These are phyloP conservation scores for Hirtodrosophila alboralis DNA, from an alignment of 2,888 invertebrate species.

Conservation along the genomic window DNA sequence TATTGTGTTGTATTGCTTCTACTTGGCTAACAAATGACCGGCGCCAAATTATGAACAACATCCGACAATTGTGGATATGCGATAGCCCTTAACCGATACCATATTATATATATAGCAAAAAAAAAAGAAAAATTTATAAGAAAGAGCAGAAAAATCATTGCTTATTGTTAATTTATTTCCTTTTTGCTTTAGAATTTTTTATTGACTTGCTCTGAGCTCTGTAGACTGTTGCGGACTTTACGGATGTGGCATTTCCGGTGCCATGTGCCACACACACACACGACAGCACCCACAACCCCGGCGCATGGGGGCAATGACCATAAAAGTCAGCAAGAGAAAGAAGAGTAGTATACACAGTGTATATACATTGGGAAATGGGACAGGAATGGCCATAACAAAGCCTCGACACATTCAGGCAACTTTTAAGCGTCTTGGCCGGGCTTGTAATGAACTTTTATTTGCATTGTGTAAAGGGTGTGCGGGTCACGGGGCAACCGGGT, in stretches of 20 bases:
- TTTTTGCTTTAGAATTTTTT: constrained; percentile 71
- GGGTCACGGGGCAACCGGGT: too few species aligned
- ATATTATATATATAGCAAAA: constrained; percentile 52
- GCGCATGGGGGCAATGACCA: constrained; percentile 65
- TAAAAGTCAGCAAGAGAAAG: constrained; percentile 46
- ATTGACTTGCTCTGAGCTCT: constrained; percentile 43
- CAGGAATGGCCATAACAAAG: constrained; percentile 45
- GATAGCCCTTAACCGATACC: constrained; percentile 23
- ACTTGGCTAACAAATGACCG: constrained; percentile 37
- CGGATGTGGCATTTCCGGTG: constrained; percentile 73
- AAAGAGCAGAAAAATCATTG: constrained; percentile 59
- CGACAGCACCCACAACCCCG: constrained; percentile 43
- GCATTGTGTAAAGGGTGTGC: constrained; percentile 52
- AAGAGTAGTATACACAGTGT: constrained; percentile 28
- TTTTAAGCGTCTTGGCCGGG: constrained; percentile 67
- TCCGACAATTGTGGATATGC: constrained; percentile 47
- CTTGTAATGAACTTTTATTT: constrained; percentile 77
- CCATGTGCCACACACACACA: constrained; percentile 50
- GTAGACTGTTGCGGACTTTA: constrained; percentile 40
- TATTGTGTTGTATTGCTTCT: not conserved
- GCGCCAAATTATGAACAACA: constrained; percentile 53
- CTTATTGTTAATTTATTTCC: constrained; percentile 79
- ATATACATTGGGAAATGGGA: constrained; percentile 21
- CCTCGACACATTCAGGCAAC: constrained; percentile 38
- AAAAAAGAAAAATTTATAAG: constrained; percentile 24